phyloP scores from a whole-genome alignment of 2,113 vertebrate species.

The Mugil cephalus region DNA sequence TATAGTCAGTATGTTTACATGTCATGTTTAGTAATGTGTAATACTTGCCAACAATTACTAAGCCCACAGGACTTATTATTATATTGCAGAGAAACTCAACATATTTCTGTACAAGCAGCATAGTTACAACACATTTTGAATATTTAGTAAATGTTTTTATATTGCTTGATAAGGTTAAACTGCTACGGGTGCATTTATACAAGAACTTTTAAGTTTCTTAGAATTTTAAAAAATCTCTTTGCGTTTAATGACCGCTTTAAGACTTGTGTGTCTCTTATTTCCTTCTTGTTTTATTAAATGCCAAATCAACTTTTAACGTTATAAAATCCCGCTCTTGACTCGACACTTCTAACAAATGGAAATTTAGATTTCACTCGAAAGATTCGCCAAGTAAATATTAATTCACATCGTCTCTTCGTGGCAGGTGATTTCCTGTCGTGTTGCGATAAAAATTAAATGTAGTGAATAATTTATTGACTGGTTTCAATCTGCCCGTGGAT shows the following conservation, averaged over 20 bases:
- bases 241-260: no score
- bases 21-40: no score
- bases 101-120: neutral
- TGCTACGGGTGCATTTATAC: neutral
- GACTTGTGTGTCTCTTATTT: no score
- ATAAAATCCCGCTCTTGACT: neutral
- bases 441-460: constrained; percentile 8
- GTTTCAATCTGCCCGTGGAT: neutral
- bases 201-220: neutral
- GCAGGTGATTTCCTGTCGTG: neutral
- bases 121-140: neutral
- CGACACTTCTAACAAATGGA: neutral
- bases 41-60: no score
- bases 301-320: neutral
- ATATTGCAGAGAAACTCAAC: no score
- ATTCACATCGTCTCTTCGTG: neutral
- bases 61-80: no score
- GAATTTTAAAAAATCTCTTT: no score
- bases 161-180: neutral
- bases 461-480: constrained; percentile 14
- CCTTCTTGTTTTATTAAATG: no score
- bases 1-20: no score
- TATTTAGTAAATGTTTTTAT: neutral
- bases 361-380: neutral
- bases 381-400: neutral